phyloP scores from a whole-genome alignment of 2,797 vertebrate species.

The Pangasius krempfi region DNA sequence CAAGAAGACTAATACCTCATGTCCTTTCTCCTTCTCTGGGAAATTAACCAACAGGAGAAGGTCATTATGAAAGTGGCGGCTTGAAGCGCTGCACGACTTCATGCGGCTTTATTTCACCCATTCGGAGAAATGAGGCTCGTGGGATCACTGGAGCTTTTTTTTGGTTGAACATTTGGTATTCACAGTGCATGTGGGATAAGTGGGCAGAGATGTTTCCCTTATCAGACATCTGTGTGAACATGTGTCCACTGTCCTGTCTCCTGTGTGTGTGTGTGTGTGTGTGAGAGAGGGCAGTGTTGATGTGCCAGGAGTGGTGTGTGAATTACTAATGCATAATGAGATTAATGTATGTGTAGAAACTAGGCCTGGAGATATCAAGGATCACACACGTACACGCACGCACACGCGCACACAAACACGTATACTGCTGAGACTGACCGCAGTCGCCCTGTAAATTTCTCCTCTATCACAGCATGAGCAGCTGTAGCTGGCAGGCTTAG shows the following conservation, averaged over 20 bases:
- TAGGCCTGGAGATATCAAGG: neutral
- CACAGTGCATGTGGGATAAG: too few species aligned
- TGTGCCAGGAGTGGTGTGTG: neutral
- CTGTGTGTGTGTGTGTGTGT: neutral
- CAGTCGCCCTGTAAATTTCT: slow-evolving; percentile 56
- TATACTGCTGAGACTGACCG: slow-evolving; percentile 55
- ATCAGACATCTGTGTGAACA: neutral
- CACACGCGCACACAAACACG: neutral
- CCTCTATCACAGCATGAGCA: slow-evolving; percentile 16
- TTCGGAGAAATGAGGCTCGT: neutral
- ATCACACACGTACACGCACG: neutral
- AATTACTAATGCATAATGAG: slow-evolving; percentile 5
- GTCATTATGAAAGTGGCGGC: neutral
- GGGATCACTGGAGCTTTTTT: neutral
- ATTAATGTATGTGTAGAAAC: neutral
- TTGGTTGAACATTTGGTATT: neutral
- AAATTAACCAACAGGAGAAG: neutral
- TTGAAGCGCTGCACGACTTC: neutral
- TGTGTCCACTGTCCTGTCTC: neutral
- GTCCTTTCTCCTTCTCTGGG: too few species aligned
- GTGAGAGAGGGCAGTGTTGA: neutral
- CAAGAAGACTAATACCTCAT: neutral
- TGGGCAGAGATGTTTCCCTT: neutral
- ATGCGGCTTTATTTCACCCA: neutral
- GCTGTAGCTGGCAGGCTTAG: slow-evolving; percentile 29